Conservation (phyloP, 2,888 invertebrate species). For the Thelaira solivaga region DNA sequence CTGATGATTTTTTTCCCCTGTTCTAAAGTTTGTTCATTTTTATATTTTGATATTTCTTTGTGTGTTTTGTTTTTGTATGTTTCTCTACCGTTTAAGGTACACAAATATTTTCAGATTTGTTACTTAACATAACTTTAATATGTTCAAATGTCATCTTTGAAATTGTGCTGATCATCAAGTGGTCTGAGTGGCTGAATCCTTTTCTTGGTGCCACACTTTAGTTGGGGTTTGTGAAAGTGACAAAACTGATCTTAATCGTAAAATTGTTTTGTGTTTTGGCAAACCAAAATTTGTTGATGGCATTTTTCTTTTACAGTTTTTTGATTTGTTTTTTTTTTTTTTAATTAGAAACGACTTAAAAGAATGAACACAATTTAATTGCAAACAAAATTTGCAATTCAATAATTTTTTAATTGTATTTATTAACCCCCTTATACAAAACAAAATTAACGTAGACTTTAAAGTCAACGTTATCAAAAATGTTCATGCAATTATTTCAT, state of each 20-base stretch:
- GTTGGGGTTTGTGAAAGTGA: constrained; percentile 57
- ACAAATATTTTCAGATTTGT: constrained; percentile 61
- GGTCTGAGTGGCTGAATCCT: neutral
- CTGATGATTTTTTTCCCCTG: neutral
- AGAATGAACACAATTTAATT: no score
- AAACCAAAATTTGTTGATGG: constrained; percentile 25
- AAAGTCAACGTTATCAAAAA: no score
- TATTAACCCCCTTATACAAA: no score
- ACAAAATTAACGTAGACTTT: no score
- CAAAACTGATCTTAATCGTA: constrained; percentile 66
- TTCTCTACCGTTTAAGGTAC: neutral
- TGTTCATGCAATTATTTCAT: no score
- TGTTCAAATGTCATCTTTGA: constrained; percentile 61
- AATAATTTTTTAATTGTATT: no score
- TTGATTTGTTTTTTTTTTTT: no score
- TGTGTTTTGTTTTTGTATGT: neutral
- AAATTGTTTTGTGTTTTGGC: constrained; percentile 58
- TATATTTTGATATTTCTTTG: constrained; percentile 53
- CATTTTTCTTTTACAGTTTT: neutral
- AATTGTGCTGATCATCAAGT: constrained; percentile 39
- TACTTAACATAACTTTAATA: constrained; percentile 62
- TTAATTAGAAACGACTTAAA: neutral
- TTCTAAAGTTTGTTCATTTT: constrained; percentile 40
- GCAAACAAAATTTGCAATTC: no score
- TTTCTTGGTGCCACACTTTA: neutral